phyloP scores from a whole-genome alignment of 2,113 vertebrate genomes.

The Bothrops jararaca region DNA sequence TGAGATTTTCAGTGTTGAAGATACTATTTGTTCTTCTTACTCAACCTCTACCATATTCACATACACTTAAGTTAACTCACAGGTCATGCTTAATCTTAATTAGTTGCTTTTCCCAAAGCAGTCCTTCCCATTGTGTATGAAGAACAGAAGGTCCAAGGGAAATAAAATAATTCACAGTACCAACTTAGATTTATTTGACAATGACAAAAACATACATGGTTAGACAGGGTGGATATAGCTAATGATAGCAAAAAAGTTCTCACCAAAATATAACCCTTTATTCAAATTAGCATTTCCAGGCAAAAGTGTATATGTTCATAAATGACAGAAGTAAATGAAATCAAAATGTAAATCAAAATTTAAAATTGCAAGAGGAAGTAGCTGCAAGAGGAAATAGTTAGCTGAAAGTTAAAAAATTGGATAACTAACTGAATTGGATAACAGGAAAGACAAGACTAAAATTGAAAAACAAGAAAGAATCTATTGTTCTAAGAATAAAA shows the following conservation, averaged over 20 bases:
- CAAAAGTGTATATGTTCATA: constrained; percentile 8
- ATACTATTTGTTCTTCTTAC: background rate
- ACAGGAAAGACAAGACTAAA: no score
- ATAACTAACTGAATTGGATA: no score
- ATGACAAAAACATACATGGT: constrained; percentile 6
- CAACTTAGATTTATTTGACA: background rate
- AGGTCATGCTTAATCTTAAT: background rate
- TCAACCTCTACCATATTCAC: background rate
- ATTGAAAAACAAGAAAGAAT: no score
- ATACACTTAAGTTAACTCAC: background rate
- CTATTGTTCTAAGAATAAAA: no score
- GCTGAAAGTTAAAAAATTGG: no score
- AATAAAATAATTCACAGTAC: background rate
- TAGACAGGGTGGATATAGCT: background rate
- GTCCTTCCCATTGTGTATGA: background rate
- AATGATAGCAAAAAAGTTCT: background rate
- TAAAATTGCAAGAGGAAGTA: no score
- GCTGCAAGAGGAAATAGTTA: no score
- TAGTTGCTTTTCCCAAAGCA: background rate
- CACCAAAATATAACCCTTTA: background rate
- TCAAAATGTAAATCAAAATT: no score
- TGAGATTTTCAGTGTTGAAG: background rate
- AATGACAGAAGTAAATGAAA: background rate
- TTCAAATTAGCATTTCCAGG: constrained; percentile 9
- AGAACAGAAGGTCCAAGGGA: constrained; percentile 3